Evolutionary conservation across 2,888 invertebrate species (phyloP).

Genomic region (Eristalis tenax): DNA sequence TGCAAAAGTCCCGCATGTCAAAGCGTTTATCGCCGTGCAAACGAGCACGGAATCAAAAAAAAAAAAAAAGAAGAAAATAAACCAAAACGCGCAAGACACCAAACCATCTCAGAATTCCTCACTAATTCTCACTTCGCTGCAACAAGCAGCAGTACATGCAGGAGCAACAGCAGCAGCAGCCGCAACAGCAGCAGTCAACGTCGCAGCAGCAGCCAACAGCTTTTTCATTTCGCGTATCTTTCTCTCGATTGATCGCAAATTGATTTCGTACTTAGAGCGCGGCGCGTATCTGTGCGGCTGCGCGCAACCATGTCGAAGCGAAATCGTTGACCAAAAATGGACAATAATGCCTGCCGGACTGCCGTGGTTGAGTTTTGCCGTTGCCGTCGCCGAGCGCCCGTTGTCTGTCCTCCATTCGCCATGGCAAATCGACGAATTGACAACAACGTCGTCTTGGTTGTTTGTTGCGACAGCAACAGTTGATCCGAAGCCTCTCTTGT

Average conservation of each 20-base stretch:
- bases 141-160: background rate
- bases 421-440: conserved; percentile 7
- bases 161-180: conserved; percentile 11
- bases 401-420: background rate
- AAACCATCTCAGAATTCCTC: conserved; percentile 70
- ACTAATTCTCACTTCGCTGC: conserved; percentile 69
- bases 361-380: background rate
- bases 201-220: conserved; percentile 1
- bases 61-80: conserved; percentile 13
- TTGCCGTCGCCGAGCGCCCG: background rate
- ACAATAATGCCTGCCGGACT: conserved; percentile 50
- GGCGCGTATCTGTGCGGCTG: conserved; percentile 45
- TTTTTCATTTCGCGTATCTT: conserved; percentile 41
- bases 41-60: conserved; percentile 2
- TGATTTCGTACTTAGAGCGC: conserved; percentile 68
- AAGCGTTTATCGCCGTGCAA: conserved; percentile 44
- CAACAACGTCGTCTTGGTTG: conserved; percentile 40
- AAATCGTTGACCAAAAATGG: conserved; percentile 71
- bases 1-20: conserved; percentile 48
- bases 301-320: conserved; percentile 55
- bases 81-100: conserved; percentile 39
- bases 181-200: background rate
- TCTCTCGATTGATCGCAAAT: conserved; percentile 69
- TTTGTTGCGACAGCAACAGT: background rate
- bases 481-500: background rate